Base-by-base conservation (phyloP, 2,113 vertebrate species). In the Ascaphus truei region DNA sequence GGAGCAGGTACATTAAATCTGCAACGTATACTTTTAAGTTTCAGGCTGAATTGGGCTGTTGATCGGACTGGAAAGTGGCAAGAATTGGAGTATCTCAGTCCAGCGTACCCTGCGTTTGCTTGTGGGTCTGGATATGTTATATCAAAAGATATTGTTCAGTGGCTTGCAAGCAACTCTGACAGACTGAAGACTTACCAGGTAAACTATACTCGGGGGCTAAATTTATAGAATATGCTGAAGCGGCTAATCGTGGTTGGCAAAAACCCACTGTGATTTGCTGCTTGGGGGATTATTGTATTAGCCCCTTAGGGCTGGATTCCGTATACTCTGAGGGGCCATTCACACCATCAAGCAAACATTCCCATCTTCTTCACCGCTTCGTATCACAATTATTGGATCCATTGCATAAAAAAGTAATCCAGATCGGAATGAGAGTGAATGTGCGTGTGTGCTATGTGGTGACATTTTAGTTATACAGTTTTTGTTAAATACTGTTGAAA, bases 31-130 rank as follows among this genome's bases (percentile, higher is more conserved):
- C 13, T 69, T 81, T 83, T 85, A 80, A 99, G 96, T 95, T 99
- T 99, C 91, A 92, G 96, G 56, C 84, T 98, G 82, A 98, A 93
- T 13, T 99, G 97, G 97, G 95, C 96, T 0, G 97, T 99, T 75
- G 96, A 99, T 80, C 92, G 94, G 12, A 92, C 94, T 0, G 96
- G 97, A 43, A 99, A 98, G 77, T 99, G 97, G 96, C 96, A 98
- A 85, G 97, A 99, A 77, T 79, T 98, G 78, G 94, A 98, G 72
- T 98, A 98, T 41, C 86, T 93, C 1, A 95, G 96, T 69, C 95
- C 96, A 0, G 96, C 92, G 0, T 98, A 99, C 79, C 97, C 97
- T 1, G 95, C 96, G 2, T 98, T 99, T 22, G 94, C 97, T 1
- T 99, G 97, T 33, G 96, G 97, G 12, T 97, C 96, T 0, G 97